phyloP scores from a whole-genome alignment of 2,113 vertebrate genomes.

The western clawed frog (Xenopus tropicalis) region DNA sequence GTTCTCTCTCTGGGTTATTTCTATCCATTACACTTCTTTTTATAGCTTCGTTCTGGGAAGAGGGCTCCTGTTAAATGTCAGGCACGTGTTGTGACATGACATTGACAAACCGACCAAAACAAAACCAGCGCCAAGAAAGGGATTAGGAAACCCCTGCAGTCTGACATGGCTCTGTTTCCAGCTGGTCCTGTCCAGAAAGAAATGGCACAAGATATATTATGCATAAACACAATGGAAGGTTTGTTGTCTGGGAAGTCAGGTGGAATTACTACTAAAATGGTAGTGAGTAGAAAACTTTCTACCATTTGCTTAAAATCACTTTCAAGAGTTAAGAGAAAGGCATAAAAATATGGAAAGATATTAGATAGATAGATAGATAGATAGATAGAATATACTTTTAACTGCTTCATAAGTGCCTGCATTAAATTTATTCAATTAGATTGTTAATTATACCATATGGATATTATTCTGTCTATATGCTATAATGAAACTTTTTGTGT shows the following conservation, averaged over 20 bases:
- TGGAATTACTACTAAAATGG: background rate
- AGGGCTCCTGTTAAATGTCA: background rate
- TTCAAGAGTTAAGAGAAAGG: too few relatives aligned
- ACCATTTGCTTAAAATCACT: too few relatives aligned
- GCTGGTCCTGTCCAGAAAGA: background rate
- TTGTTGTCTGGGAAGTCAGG: background rate
- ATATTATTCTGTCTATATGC: too few relatives aligned
- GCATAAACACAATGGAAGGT: background rate
- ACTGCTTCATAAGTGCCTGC: too few relatives aligned
- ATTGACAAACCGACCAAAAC: background rate
- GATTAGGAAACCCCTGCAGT: background rate
- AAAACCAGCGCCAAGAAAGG: background rate
- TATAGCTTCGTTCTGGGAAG: constrained; percentile 5
- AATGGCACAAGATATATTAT: background rate
- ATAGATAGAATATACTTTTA: too few relatives aligned
- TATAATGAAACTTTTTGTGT: too few relatives aligned
- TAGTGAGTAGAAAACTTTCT: too few relatives aligned
- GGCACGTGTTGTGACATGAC: background rate
- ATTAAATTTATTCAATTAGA: too few relatives aligned
- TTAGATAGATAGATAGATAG: too few relatives aligned
- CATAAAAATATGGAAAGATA: too few relatives aligned
- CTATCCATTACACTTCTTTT: background rate
- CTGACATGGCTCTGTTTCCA: background rate
- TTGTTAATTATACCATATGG: too few relatives aligned
- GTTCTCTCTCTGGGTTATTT: background rate